Evolutionary conservation across 2,888 invertebrate genomes (phyloP).

Genomic region (Teleiodes luculella): DNA sequence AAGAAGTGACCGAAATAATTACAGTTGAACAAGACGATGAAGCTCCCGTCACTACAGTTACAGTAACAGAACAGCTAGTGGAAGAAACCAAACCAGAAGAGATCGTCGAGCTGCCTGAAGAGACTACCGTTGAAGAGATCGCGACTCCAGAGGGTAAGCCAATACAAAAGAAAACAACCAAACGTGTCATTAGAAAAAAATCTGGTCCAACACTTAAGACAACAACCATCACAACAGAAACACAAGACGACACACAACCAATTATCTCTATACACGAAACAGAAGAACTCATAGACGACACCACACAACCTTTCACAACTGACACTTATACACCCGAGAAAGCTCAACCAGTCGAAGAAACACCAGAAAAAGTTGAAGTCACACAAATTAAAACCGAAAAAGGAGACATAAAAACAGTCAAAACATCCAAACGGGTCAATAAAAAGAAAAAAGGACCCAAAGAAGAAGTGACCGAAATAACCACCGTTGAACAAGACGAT

Average conservation of each 20-base stretch:
- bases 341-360: conserved; percentile 34
- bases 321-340: too few relatives aligned
- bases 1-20: conserved; percentile 56
- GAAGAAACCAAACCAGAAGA: conserved; percentile 27
- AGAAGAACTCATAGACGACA: conserved; percentile 40
- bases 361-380: conserved; percentile 24
- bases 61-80: conserved; percentile 33
- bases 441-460: conserved; percentile 41
- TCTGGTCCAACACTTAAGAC: conserved; percentile 14
- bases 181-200: conserved; percentile 50
- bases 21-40: conserved; percentile 61
- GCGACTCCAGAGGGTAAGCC: conserved; percentile 38
- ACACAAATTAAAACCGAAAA: conserved; percentile 24
- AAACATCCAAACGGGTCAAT: conserved; percentile 37
- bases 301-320: conserved; percentile 22
- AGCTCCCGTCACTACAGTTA: conserved; percentile 5
- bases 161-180: conserved; percentile 44
- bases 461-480: conserved; percentile 31
- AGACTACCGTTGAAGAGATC: conserved; percentile 40
- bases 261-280: conserved; percentile 23
- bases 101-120: conserved; percentile 35
- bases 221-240: conserved; percentile 28
- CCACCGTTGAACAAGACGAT: conserved; percentile 20
- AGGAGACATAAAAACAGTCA: conserved; percentile 38
- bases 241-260: conserved; percentile 31